These are phyloP conservation scores for Chironomus striatipennis DNA, from an alignment of 1,140 invertebrate species.

Conservation along the genomic window DNA sequence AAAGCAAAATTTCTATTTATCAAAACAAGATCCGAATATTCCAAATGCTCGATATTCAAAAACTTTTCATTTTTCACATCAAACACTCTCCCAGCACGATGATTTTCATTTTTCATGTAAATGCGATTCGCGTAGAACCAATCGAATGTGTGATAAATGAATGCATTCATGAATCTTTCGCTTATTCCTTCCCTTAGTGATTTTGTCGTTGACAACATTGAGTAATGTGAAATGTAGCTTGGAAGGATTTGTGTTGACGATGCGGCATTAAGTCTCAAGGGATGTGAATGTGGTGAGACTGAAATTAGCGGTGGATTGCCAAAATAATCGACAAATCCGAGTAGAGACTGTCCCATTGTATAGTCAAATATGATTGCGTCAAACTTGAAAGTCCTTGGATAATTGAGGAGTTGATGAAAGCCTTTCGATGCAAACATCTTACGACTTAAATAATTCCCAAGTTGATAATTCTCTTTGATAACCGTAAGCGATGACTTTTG, in stretches of 20 bases:
- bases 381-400: neutral
- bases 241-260: conserved; percentile 13
- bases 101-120: conserved; percentile 22
- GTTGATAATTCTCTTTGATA: conserved; percentile 20
- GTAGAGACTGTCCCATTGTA: neutral
- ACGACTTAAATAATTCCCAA: neutral
- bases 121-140: neutral
- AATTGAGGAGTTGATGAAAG: neutral
- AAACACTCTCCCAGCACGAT: neutral
- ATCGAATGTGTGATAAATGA: conserved; percentile 20
- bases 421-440: neutral
- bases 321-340: neutral
- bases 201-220: neutral
- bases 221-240: conserved; percentile 20
- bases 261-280: neutral
- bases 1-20: conserved; percentile 11
- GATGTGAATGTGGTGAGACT: neutral
- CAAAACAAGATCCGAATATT: neutral
- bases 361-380: neutral
- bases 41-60: neutral
- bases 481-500: neutral
- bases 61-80: conserved; percentile 11
- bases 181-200: neutral
- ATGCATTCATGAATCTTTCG: neutral
- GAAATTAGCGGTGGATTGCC: neutral